Base-by-base conservation (phyloP, 2,888 invertebrate species). In the Dicroscelio sp. region DNA sequence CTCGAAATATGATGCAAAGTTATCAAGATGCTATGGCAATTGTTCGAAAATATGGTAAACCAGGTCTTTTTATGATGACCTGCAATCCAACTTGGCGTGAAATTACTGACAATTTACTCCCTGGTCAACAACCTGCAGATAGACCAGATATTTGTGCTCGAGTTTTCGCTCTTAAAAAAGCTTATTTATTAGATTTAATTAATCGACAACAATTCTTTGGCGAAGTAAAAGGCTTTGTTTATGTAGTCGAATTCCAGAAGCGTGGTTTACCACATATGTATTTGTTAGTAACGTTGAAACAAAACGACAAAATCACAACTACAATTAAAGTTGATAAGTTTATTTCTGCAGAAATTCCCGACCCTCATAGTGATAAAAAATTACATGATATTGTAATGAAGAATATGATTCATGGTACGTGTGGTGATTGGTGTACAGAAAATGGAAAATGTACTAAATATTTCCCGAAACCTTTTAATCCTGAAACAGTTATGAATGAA, bases 81-180 rank as follows among this genome's bases (percentile, higher is more conserved):
- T 38, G 38, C 12, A 38, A 38, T 38, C 38, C 38, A 38, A 38
- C 38, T 8, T 38, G 38, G 38, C 38, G 38, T 12, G 60, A 60
- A 60, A 60, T 60, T 60, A 23, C 10, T n/a, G 60, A 60, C 5
- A 60, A 60, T 60, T 60, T 60, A 17, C 60, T 60, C 27, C 27
- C 60, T 25, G 27, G 8, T 23, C 60, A 60, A 27, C 60, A 60
- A 60, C 60, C 60, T 60, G 17, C 27, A 23, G 60, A 60, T 60
- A 60, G 60, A 60, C 60, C 60, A 10, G 60, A 60, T 60, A 60
- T 60, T 60, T 60, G 60, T 27, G 27, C 60, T 25, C 60, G 60
- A 10, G 60, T 23, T 60, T 60, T 60, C 27, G 60, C 17, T n/a
- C 20, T 60, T n/a, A 60, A 60, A 60, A 60, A 60, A 27, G 23